Base-by-base conservation (phyloP, 2,113 vertebrate genomes). In the Odontophorus gujanensis region DNA sequence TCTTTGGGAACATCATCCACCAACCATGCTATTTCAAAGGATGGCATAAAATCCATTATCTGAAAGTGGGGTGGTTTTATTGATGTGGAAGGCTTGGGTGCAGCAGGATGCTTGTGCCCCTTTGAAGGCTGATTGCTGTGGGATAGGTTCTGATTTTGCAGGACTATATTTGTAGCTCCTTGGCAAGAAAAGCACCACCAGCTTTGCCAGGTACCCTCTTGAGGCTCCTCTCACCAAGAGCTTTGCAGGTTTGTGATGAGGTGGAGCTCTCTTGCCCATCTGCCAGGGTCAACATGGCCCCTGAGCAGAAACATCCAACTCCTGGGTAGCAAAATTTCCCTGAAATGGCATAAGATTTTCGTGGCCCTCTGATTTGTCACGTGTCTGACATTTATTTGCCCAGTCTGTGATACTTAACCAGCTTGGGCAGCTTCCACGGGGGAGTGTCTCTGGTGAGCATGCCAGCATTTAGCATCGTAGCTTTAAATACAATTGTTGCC, bases 341-440 rank as follows among this genome's bases (percentile, higher is more conserved):
- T 81, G 81, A 87, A 90, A 61, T 1, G 8, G 68, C 2, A 0
- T 55, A 83, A 74, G 61, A 57, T 72, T 93, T 95, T 85, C 43
- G 51, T 1, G 6, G 73, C 43, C 38, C 48, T 78, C 68, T 85
- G 82, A 95, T 97, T 95, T 96, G 81, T 92, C 22, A 20, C 57
- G 40, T 81, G 62, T 76, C 89, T 85, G 92, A 76, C 82, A 38
- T 95, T 91, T 88, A 34, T 90, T 91, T 84, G 66, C 69, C 87
- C 66, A 66, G 90, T 66, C 69, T 72, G 76, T 91, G 85, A 78
- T 87, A 83, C 69, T 95, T 90, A 91, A 92, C 87, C 72, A 58
- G 43, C 72, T 89, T 91, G 94, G 95, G 76, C 83, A 81, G 76
- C 80, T 88, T 96, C 95, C 95, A 92, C 0, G 9, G 69, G 88